Evolutionary conservation across 1,140 invertebrate species (phyloP).

Genomic region (Drosophila repletoides): DNA sequence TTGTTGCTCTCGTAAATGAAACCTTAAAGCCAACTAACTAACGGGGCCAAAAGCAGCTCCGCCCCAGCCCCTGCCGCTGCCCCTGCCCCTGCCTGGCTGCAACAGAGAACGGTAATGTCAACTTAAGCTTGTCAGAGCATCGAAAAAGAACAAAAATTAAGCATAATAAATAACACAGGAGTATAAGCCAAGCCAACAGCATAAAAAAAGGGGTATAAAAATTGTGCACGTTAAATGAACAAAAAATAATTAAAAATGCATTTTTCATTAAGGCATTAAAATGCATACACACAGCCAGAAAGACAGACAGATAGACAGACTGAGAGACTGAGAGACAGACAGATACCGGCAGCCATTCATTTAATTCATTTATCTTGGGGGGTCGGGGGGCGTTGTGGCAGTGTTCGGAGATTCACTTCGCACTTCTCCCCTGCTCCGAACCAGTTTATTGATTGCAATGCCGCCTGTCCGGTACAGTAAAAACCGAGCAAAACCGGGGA

Average conservation of each 20-base stretch:
- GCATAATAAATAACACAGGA: conserved; percentile 68
- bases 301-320: not conserved
- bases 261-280: conserved; percentile 80
- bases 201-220: conserved; percentile 45
- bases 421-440: too few species aligned
- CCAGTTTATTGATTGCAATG: conserved; percentile 32
- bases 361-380: conserved; percentile 75
- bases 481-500: not conserved
- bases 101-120: conserved; percentile 5
- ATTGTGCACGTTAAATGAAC: conserved; percentile 67
- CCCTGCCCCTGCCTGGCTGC: not conserved
- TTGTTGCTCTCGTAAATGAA: conserved; percentile 15
- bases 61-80: not conserved
- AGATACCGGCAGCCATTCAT: conserved; percentile 54
- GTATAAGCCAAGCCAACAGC: conserved; percentile 57
- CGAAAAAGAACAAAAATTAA: conserved; percentile 48
- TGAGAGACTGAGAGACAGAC: not conserved
- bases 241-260: conserved; percentile 80
- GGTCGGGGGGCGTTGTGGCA: too few species aligned
- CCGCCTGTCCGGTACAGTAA: not conserved
- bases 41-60: conserved; percentile 36
- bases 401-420: too few species aligned
- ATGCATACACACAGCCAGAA: conserved; percentile 25
- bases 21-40: conserved; percentile 26
- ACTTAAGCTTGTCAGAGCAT: conserved; percentile 61